Percentiles rank a stretch among this genome's conserved stretches.
Evolutionary conservation across 2,888 invertebrate species (phyloP).

Genomic region (Taphrorychus bicolor): DNA sequence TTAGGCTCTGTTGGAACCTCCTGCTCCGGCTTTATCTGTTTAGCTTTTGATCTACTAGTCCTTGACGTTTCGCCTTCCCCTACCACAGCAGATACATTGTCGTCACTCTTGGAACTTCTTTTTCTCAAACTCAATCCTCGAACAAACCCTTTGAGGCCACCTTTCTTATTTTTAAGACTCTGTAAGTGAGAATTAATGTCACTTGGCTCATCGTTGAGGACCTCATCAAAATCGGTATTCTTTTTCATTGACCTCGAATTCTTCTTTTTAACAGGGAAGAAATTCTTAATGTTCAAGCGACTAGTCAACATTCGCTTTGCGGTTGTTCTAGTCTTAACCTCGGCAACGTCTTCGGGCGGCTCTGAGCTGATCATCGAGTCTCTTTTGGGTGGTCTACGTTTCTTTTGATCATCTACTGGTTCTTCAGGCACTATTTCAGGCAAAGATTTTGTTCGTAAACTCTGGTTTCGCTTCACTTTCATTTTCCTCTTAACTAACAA

Average conservation of each 20-base stretch:
- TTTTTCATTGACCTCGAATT: constrained; percentile 30
- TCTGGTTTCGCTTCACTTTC: constrained; percentile 45
- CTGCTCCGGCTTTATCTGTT: background rate
- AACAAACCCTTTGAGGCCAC: constrained; percentile 44
- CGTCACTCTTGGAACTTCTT: constrained; percentile 32
- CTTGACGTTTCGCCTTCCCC: background rate
- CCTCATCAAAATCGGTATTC: constrained; percentile 19
- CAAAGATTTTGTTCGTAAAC: constrained; percentile 47
- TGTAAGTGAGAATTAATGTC: constrained; percentile 30
- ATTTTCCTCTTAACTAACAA: constrained; percentile 51
- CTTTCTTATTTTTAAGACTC: constrained; percentile 35
- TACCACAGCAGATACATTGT: background rate
- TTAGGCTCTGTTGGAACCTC: background rate
- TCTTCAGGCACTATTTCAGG: background rate
- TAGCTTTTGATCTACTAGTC: background rate
- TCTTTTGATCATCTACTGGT: constrained; percentile 14
- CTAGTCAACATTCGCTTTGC: constrained; percentile 43
- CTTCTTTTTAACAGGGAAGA: constrained; percentile 52
- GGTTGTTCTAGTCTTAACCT: background rate
- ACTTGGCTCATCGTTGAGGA: constrained; percentile 1
- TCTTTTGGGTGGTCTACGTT: constrained; percentile 21
- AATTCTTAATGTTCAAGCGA: constrained; percentile 51
- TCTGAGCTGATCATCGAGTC: too few relatives aligned
- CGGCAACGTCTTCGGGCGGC: background rate
- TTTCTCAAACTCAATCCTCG: constrained; percentile 43